Conservation (phyloP, 2,797 vertebrate species). For the Chrysocyon brachyurus region DNA sequence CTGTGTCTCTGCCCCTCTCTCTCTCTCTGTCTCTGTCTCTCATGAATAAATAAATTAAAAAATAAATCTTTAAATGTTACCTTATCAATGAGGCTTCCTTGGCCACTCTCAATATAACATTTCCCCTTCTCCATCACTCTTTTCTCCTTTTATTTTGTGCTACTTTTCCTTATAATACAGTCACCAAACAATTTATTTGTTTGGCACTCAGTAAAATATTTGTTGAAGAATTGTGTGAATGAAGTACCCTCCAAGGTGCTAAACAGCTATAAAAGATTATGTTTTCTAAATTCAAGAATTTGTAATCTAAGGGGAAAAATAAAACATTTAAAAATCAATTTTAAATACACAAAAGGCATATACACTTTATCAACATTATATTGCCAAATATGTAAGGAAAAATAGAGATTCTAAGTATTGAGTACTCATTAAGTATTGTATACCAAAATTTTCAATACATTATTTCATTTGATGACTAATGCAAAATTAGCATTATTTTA, state of each 20-base stretch:
- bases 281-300: constrained; percentile 11
- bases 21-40: too few species aligned
- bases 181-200: neutral
- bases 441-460: neutral
- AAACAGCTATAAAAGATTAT: neutral
- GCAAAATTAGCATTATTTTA: neutral
- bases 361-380: neutral
- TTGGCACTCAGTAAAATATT: neutral
- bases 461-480: neutral
- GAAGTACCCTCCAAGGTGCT: neutral
- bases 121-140: neutral
- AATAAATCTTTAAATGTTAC: neutral
- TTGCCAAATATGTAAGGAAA: neutral
- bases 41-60: too few species aligned
- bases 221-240: constrained; percentile 20
- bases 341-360: neutral
- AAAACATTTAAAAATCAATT: neutral
- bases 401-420: neutral
- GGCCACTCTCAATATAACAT: neutral
- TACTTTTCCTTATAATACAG: neutral
- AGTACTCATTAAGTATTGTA: neutral
- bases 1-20: too few species aligned
- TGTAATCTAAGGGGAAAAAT: neutral
- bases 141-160: neutral
- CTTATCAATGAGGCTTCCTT: neutral